Evolutionary conservation across 2,113 vertebrate genomes (phyloP).

Genomic region (Myrmophylax atrothorax): DNA sequence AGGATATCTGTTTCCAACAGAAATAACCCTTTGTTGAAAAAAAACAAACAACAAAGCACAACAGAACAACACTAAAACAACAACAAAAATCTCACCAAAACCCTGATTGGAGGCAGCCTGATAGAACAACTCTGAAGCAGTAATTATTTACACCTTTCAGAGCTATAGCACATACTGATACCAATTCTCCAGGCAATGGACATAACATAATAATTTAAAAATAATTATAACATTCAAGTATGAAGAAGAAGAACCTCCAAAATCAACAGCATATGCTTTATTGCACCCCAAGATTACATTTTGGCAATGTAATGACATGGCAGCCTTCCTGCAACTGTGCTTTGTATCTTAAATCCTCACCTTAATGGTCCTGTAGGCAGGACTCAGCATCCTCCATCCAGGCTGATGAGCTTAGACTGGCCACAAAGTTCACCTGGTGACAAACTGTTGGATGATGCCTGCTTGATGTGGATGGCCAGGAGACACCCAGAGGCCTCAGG

Average conservation of each 20-base stretch:
- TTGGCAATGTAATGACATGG: background rate
- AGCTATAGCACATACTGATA: background rate
- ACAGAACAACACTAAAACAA: background rate
- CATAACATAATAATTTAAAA: background rate
- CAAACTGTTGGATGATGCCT: background rate
- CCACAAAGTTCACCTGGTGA: background rate
- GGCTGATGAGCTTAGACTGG: background rate
- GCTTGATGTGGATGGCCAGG: fast-evolving
- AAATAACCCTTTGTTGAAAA: background rate
- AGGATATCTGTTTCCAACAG: background rate
- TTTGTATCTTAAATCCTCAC: background rate
- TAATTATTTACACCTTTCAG: background rate
- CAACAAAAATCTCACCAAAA: background rate
- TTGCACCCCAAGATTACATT: background rate
- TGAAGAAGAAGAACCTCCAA: background rate
- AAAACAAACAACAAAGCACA: background rate
- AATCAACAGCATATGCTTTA: background rate
- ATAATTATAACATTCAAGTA: background rate
- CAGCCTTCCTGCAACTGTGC: background rate
- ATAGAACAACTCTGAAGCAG: background rate
- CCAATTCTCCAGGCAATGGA: background rate
- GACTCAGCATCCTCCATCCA: background rate
- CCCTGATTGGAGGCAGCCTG: background rate
- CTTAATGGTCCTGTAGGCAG: background rate
- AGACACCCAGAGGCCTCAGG: background rate